These are phyloP conservation scores for Pectinophora gossypiella DNA, from an alignment of 1,140 invertebrate genomes.

Conservation along the genomic window DNA sequence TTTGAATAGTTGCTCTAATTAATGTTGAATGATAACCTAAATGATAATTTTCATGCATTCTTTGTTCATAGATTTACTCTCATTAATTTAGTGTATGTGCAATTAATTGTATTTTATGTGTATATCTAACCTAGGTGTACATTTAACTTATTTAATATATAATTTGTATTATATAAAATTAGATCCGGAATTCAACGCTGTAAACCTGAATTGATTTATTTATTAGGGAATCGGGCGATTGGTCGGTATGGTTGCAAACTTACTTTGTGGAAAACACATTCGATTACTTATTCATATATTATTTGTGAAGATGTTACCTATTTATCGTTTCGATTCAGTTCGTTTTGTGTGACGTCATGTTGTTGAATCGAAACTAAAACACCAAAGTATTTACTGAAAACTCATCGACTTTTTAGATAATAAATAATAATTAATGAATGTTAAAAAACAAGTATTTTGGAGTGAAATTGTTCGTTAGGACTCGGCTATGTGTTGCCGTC, in stretches of 20 bases:
- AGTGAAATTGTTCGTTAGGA: conserved; percentile 53
- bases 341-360: conserved; percentile 32
- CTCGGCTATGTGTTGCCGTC: conserved; percentile 39
- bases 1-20: conserved; percentile 40
- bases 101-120: conserved; percentile 60
- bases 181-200: conserved; percentile 27
- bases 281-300: no score
- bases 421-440: conserved; percentile 56
- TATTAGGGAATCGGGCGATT: conserved; percentile 63
- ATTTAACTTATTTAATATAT: conserved; percentile 52
- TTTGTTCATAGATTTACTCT: conserved; percentile 40
- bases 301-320: conserved; percentile 16
- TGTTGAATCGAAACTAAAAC: conserved; percentile 68
- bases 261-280: no score
- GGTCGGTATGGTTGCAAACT: no score
- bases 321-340: conserved; percentile 30
- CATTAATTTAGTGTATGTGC: conserved; percentile 64
- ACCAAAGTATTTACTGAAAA: conserved; percentile 67
- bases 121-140: conserved; percentile 52
- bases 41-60: conserved; percentile 22
- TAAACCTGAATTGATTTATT: conserved; percentile 66
- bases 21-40: conserved; percentile 48
- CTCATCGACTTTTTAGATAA: conserved; percentile 73
- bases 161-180: conserved; percentile 30
- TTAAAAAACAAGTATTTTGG: conserved; percentile 64